Evolutionary conservation across 1,140 invertebrate species (phyloP).

Genomic region (Himalopsyche phryganea): DNA sequence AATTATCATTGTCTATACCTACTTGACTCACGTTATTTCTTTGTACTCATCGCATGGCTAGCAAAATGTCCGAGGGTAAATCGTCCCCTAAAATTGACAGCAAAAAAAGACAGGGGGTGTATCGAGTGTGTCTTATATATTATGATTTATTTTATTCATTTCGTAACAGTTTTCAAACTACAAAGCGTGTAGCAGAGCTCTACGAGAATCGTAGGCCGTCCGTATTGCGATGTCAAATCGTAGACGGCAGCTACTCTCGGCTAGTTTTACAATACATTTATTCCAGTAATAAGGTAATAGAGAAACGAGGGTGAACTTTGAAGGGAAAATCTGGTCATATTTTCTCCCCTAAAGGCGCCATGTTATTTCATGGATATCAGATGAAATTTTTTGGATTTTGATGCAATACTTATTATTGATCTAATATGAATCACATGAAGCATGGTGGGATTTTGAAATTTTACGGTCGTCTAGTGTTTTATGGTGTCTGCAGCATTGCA

Average conservation of each 20-base stretch:
- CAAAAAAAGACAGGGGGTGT: conserved; percentile 2
- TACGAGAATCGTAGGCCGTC: no score
- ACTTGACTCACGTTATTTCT: no score
- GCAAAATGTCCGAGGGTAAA: conserved; percentile 12
- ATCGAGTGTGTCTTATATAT: conserved; percentile 9
- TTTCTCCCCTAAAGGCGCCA: background rate
- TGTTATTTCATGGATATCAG: conserved; percentile 25
- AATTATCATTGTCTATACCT: no score
- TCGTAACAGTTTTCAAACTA: conserved; percentile 11
- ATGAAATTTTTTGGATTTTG: conserved; percentile 20
- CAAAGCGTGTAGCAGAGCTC: background rate
- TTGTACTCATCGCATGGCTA: no score
- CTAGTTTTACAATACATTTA: conserved; percentile 34
- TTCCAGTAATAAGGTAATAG: conserved; percentile 27
- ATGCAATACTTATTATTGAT: conserved; percentile 33
- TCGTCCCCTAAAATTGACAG: conserved; percentile 1
- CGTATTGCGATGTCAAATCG: background rate
- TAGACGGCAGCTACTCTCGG: conserved; percentile 9
- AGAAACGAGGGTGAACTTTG: background rate
- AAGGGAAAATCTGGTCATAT: conserved; percentile 1
- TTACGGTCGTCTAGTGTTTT: conserved; percentile 31
- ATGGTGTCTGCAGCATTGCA: conserved; percentile 22
- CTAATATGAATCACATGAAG: conserved; percentile 22
- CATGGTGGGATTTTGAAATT: conserved; percentile 29
- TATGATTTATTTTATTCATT: conserved; percentile 33